Percentiles rank a stretch among this genome's conserved stretches.
Evolutionary conservation across 2,113 vertebrate species (phyloP).

Genomic region (Hiodon alosoides): DNA sequence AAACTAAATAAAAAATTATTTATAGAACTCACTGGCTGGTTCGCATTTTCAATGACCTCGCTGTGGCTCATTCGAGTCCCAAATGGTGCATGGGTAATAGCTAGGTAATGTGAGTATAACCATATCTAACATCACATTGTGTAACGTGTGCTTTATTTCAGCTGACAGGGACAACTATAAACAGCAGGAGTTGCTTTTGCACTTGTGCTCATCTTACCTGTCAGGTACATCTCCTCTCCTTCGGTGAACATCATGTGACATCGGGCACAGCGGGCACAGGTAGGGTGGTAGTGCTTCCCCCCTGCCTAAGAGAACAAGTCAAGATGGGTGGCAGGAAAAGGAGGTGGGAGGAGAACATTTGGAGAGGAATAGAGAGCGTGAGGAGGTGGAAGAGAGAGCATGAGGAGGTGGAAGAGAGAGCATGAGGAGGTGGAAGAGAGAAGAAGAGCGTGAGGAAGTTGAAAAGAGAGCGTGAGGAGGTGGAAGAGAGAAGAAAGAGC

Average conservation of each 20-base stretch:
- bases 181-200: background rate
- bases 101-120: too few relatives aligned
- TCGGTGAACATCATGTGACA: conserved; percentile 93
- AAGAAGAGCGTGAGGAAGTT: background rate
- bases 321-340: conserved; percentile 7
- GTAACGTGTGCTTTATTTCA: too few relatives aligned
- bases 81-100: too few relatives aligned
- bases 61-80: too few relatives aligned
- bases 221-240: conserved; percentile 95
- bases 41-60: too few relatives aligned
- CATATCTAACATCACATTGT: too few relatives aligned
- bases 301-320: conserved; percentile 68
- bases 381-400: background rate
- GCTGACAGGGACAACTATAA: background rate
- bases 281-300: conserved; percentile 92
- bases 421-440: background rate
- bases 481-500: too few relatives aligned
- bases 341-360: background rate
- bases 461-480: too few relatives aligned
- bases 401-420: too few relatives aligned
- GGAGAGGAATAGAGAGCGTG: background rate
- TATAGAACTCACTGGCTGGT: too few relatives aligned
- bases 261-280: conserved; percentile 86
- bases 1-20: too few relatives aligned
- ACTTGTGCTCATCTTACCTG: conserved; percentile 62